These are phyloP conservation scores for Trichomycterus rosablanca DNA, from an alignment of 2,113 vertebrate species.

Conservation along the genomic window DNA sequence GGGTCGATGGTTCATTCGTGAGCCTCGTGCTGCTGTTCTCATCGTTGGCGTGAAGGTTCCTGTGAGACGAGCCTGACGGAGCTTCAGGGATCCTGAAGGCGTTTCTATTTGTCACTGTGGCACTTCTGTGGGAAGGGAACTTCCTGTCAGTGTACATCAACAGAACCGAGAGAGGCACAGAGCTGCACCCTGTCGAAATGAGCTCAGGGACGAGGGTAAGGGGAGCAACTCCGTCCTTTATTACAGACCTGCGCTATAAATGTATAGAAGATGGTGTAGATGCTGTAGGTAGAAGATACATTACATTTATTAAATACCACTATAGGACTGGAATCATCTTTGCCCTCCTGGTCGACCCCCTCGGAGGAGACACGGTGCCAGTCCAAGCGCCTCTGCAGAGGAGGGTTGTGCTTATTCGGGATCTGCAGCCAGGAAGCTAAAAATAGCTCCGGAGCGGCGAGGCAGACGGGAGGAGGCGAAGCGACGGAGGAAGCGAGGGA, in stretches of 20 bases:
- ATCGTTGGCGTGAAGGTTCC: too few species aligned
- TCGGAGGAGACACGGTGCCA: background rate
- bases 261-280: too few species aligned
- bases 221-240: too few species aligned
- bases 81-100: background rate
- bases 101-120: conserved; percentile 21
- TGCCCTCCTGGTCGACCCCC: too few species aligned
- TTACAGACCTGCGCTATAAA: too few species aligned
- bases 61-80: background rate
- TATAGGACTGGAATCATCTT: too few species aligned
- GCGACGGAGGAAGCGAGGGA: background rate
- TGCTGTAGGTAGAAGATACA: too few species aligned
- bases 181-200: too few species aligned
- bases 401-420: conserved; percentile 17
- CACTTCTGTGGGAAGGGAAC: conserved; percentile 29
- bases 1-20: too few species aligned
- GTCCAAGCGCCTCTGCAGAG: conserved; percentile 11
- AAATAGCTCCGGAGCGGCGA: conserved; percentile 17
- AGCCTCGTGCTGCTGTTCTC: too few species aligned
- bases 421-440: conserved; percentile 19
- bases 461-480: conserved; percentile 23
- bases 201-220: too few species aligned
- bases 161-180: background rate
- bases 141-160: background rate
- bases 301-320: too few species aligned